Evolutionary conservation across 2,888 invertebrate genomes (phyloP).

Genomic region (Quadroppia sp.): DNA sequence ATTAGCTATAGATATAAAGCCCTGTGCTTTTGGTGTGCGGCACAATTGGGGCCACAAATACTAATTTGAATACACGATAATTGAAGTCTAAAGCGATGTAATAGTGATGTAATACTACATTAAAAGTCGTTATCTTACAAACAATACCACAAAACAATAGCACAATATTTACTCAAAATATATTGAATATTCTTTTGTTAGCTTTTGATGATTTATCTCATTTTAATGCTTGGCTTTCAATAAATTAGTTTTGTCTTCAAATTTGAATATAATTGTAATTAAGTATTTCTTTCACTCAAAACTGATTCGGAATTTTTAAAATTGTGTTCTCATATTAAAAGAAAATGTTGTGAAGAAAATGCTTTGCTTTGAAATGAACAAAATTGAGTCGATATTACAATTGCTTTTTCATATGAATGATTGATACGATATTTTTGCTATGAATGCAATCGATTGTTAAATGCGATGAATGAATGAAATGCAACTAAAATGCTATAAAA

Average conservation of each 20-base stretch:
- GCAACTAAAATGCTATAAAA: background rate
- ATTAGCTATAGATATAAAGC: background rate
- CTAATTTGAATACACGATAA: slow-evolving; percentile 31
- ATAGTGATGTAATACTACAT: background rate
- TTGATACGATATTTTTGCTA: background rate
- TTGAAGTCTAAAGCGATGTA: slow-evolving; percentile 9
- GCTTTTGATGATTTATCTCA: background rate
- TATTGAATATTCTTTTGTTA: slow-evolving; percentile 1
- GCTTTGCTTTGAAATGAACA: background rate
- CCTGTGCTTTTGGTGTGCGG: background rate
- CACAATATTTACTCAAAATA: slow-evolving; percentile 3
- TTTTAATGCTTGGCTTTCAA: background rate
- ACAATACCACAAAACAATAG: slow-evolving; percentile 2
- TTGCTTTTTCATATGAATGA: background rate
- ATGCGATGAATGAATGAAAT: background rate
- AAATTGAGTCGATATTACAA: background rate
- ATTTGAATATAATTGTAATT: background rate
- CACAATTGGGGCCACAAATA: background rate
- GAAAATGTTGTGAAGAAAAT: background rate
- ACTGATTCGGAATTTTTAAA: too few relatives aligned
- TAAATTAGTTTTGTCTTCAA: background rate
- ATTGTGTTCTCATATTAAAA: background rate
- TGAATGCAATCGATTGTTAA: too few relatives aligned
- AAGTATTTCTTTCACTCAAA: too few relatives aligned
- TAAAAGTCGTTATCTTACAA: background rate